A percentile compares a stretch with the other conserved stretches of the same genome.
These are phyloP conservation scores for Liodrosophila aerea DNA, from an alignment of 2,888 invertebrate species.

Conservation along the genomic window DNA sequence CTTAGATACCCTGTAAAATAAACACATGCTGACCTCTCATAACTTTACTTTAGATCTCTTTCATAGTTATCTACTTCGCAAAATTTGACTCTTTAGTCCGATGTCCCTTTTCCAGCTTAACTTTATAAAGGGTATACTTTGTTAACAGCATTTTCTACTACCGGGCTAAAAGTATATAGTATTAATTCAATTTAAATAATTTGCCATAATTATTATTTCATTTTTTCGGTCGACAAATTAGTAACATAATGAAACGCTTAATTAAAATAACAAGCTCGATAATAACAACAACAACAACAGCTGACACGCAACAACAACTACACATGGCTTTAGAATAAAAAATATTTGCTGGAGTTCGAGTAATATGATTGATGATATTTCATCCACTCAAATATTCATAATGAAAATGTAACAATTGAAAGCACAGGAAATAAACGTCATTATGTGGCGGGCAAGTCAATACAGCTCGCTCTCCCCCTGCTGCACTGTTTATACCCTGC, in stretches of 20 bases:
- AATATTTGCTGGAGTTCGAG: conserved; percentile 33
- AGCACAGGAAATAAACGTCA: conserved; percentile 57
- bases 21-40: too few relatives aligned
- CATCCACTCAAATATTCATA: conserved; percentile 44
- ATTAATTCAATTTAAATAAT: conserved; percentile 4
- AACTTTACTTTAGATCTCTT: too few relatives aligned
- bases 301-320: conserved; percentile 22
- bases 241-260: conserved; percentile 68
- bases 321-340: conserved; percentile 47
- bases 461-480: background rate
- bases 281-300: conserved; percentile 27
- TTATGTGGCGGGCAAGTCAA: conserved; percentile 22
- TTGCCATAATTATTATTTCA: background rate
- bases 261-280: conserved; percentile 67
- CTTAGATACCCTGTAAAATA: conserved; percentile 13
- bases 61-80: too few relatives aligned
- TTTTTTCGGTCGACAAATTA: conserved; percentile 55
- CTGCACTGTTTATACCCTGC: background rate
- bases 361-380: conserved; percentile 61
- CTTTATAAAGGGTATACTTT: too few relatives aligned
- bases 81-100: too few relatives aligned
- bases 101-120: too few relatives aligned
- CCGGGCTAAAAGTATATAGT: too few relatives aligned
- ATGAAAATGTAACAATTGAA: conserved; percentile 54
- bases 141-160: too few relatives aligned